Evolutionary conservation across 1,140 invertebrate genomes (phyloP).

Genomic region (Bombus balteatus): DNA sequence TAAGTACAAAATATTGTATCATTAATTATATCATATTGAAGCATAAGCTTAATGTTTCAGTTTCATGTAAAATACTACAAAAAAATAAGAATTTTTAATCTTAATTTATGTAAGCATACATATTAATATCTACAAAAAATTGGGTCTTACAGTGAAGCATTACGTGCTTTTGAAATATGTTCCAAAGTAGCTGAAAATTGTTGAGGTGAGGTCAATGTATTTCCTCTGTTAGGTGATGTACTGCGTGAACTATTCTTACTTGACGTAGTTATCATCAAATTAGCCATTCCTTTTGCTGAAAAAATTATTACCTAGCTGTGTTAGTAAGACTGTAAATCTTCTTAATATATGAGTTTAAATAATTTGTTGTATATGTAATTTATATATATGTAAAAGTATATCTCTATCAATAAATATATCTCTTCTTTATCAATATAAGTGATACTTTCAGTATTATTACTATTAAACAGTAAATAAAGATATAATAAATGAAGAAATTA

Average conservation of each 20-base stretch:
- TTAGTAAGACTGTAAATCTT: neutral
- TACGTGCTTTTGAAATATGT: conserved; percentile 77
- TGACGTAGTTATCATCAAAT: conserved; percentile 78
- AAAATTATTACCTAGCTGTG: conserved; percentile 45
- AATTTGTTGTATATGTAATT: neutral
- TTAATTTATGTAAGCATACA: conserved; percentile 1
- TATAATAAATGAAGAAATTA: neutral
- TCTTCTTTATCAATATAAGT: neutral
- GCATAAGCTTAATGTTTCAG: conserved; percentile 12
- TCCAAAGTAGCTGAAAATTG: conserved; percentile 73
- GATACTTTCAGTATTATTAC: neutral
- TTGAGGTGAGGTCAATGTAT: conserved; percentile 63
- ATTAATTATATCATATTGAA: conserved; percentile 18
- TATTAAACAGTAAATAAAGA: neutral
- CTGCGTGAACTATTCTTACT: conserved; percentile 81
- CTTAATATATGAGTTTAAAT: conserved; percentile 27
- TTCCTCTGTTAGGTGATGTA: conserved; percentile 78
- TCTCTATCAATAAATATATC: neutral
- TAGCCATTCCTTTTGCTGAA: conserved; percentile 78
- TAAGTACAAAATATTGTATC: conserved; percentile 27
- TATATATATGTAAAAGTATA: neutral
- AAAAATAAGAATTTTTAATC: conserved; percentile 26
- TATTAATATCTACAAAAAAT: conserved; percentile 23
- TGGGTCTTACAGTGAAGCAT: conserved; percentile 76
- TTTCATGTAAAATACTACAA: conserved; percentile 32